Base-by-base conservation (phyloP, 2,888 invertebrate genomes). In the Hirtodrosophila histrioides region DNA sequence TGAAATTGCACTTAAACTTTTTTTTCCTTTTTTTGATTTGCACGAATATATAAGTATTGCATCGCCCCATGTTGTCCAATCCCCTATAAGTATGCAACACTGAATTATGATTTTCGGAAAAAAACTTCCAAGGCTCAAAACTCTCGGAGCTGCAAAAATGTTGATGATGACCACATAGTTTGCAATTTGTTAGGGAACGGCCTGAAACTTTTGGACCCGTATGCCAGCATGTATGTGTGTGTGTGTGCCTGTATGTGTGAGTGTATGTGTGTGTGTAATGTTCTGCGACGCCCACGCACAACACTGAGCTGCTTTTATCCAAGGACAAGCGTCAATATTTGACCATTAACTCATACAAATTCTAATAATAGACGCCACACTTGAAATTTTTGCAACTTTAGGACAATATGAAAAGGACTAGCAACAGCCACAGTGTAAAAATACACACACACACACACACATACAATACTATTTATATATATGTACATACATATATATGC, bases 1-100 rank as follows among this genome's bases (percentile, higher is more conserved):
- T 40, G 36, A 40, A 58, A 58, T 56, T 74, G 55, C 51, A 69
- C 48, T 64, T 46, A 45, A 53, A 60, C 51, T 64, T 49, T 51
- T 12, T 49, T 33, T 64, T 49, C 48, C 10, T 49, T 33, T 33
- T 23, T 36, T 17, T 17, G 17, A 31, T 46, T 43, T 41, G 6
- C 17, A 11, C 24, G 23, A 56, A 49, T 35, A 12, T 54, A 36
- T 24, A 24, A 61, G 39, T 27, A 17, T 17, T 17, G 17, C 17
- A 17, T 17, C 2, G 17, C 17, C 17, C 17, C 9, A 10, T 23
- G 10, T 11, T 33, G 11, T 55, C 11, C 35, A 41, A 6, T 44
- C 64, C 57, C 80, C 66, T 49, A 51, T 46, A 76, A 85, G 86
- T 76, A 85, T 74, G 76, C 81, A 68, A 33, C 63, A 53, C 1